Evolutionary conservation across 2,888 invertebrate species (phyloP), one percentile per base, ranked within the genome.

Genomic region (Amiota communis): DNA sequence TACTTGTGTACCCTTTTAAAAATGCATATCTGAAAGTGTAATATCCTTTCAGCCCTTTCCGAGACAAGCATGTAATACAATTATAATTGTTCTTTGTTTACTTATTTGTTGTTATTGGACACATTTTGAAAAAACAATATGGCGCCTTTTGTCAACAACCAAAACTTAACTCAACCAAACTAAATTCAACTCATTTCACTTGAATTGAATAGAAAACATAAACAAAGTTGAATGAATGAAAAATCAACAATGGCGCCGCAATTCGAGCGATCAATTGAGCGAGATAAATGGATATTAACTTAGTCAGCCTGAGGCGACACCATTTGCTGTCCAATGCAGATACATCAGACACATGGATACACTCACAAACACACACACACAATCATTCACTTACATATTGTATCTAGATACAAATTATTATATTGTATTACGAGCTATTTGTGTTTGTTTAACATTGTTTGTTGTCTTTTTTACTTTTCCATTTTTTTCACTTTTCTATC

Each of bases 221-320:
- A n/a, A 67, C 12, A 48, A 51, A 47, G 15, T 13, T 47, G 20
- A 20, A 15, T 8, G 47, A 72, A 82, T 82, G 47, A 51, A 73
- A 78, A 77, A 79, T 79, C 80, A 84, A 84, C 84, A 83, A 83
- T 83, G 83, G 83, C 36, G 36, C 84, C 77, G 80, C 78, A 75
- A 77, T 73, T 73, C 75, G 70, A 72, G 75, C 83, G 83, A 83
- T 83, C 84, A 83, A 83, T 83, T 83, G 83, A 83, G 78, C 80
- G 80, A 84, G 83, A 83, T 83, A 83, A 83, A 82, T 77, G 77
- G 77, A 76, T 75, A 57, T 6, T 67, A 11, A 49, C 15, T 17
- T 36, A 36, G 36, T 36, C 36, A 36, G 36, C 36, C 36, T 36
- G 36, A 36, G 36, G 36, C 36, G 36, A 36, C 36, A 36, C 36